A percentile compares a stretch with the other conserved stretches of the same genome.
Conservation (phyloP, 2,888 invertebrate species). For the Machimus atricapillus region DNA sequence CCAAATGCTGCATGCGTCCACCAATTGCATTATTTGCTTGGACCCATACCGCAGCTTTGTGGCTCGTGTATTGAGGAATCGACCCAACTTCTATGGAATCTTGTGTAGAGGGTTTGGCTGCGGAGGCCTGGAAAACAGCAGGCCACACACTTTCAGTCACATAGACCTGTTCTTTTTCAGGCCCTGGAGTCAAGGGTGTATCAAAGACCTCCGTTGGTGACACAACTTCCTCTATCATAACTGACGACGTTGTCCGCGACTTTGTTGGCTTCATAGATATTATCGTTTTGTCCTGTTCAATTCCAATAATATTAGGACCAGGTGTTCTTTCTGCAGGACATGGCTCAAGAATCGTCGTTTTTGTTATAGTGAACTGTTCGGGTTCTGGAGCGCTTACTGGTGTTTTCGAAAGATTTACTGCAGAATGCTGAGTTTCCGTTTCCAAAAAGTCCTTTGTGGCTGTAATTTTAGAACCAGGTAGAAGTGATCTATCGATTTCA, state of each 20-base stretch:
- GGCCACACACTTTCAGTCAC: conserved; percentile 54
- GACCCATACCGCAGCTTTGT: conserved; percentile 61
- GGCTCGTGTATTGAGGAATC: conserved; percentile 27
- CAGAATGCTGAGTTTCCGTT: conserved; percentile 29
- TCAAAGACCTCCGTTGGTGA: conserved; percentile 63
- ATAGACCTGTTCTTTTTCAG: conserved; percentile 54
- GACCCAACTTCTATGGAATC: conserved; percentile 40
- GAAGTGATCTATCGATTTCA: conserved; percentile 53
- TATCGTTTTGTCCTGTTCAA: conserved; percentile 55
- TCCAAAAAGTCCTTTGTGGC: conserved; percentile 46
- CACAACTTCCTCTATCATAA: conserved; percentile 66
- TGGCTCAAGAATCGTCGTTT: conserved; percentile 55
- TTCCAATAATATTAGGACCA: not conserved
- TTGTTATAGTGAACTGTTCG: conserved; percentile 56
- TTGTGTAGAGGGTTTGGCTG: conserved; percentile 40
- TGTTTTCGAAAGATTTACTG: not conserved
- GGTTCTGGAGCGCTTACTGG: conserved; percentile 47
- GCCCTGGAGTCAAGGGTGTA: conserved; percentile 64
- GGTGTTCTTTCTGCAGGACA: conserved; percentile 45
- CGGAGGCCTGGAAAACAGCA: conserved; percentile 43
- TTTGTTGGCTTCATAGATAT: conserved; percentile 52
- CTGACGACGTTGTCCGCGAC: conserved; percentile 61
- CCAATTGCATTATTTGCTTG: conserved; percentile 65
- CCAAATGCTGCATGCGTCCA: conserved; percentile 66
- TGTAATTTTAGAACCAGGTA: conserved; percentile 49